Evolutionary conservation across 2,888 invertebrate species (phyloP).

Genomic region (Panzeria rudis): DNA sequence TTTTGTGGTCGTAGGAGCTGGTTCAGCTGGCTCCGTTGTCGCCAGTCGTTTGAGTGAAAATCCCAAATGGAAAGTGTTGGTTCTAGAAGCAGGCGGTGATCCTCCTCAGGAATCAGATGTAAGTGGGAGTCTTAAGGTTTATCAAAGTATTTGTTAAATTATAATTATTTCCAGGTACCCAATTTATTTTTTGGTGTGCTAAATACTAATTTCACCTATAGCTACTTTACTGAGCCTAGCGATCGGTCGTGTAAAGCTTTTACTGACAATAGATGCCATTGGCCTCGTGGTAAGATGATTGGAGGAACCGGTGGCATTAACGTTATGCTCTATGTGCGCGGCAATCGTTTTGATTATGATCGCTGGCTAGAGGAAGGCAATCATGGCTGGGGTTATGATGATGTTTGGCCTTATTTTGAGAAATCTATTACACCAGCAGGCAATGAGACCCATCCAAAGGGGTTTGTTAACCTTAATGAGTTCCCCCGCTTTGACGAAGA

Average conservation of each 20-base stretch:
- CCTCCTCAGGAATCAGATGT: slow-evolving; percentile 83
- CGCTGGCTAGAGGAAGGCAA: no score
- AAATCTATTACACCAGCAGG: slow-evolving; percentile 85
- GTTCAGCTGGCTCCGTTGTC: slow-evolving; percentile 84
- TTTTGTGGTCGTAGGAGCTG: slow-evolving; percentile 84
- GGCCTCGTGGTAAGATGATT: no score
- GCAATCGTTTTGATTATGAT: no score
- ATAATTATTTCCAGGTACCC: slow-evolving; percentile 69
- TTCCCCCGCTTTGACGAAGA: slow-evolving; percentile 76
- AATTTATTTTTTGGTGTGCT: not conserved
- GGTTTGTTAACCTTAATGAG: slow-evolving; percentile 83
- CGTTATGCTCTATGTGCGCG: no score
- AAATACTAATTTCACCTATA: no score
- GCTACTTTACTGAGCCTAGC: no score
- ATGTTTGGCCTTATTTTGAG: slow-evolving; percentile 90
- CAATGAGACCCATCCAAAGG: slow-evolving; percentile 66
- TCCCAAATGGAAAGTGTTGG: slow-evolving; percentile 83
- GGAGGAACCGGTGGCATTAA: no score
- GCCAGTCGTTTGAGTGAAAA: slow-evolving; percentile 84
- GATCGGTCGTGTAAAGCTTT: no score
- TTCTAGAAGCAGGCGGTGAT: slow-evolving; percentile 85
- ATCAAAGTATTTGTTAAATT: not conserved
- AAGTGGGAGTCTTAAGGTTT: not conserved
- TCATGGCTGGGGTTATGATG: slow-evolving; percentile 87
- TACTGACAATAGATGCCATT: no score